Conservation (phyloP, 2,113 vertebrate species). For the Brienomyrus longianalis region DNA sequence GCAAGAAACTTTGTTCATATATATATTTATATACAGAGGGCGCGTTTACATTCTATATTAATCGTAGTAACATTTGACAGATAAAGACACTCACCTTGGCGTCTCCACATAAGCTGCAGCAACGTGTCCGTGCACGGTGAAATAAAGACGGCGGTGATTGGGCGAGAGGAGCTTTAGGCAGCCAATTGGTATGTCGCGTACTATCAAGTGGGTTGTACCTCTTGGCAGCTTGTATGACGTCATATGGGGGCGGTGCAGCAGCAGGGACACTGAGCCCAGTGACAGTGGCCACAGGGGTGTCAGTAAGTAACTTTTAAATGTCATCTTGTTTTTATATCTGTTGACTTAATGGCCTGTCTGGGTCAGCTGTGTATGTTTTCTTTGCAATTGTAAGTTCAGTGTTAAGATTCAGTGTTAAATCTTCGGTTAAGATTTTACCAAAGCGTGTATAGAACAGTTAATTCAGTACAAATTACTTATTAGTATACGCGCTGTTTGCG, state of each 20-base stretch:
- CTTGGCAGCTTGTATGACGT: not conserved
- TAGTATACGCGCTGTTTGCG: not conserved
- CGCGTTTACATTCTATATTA: not conserved
- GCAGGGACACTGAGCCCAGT: not conserved
- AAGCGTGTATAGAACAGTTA: not conserved
- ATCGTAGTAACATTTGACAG: not conserved
- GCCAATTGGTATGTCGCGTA: conserved; percentile 46
- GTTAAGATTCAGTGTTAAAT: not conserved
- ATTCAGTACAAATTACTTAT: not conserved
- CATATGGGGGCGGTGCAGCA: not conserved
- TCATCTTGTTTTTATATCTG: not conserved
- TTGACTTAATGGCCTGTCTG: not conserved
- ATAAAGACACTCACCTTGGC: conserved; percentile 54
- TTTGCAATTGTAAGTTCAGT: not conserved
- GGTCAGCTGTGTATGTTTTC: not conserved
- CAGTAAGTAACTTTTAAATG: conserved; percentile 18
- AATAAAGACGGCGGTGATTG: conserved; percentile 38
- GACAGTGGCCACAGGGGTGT: not conserved
- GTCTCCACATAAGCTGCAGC: not conserved
- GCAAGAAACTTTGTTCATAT: not conserved
- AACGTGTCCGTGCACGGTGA: not conserved
- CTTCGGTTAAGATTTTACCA: not conserved
- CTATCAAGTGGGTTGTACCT: not conserved
- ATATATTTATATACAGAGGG: not conserved
- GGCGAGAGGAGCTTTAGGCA: not conserved